Evolutionary conservation across 2,888 invertebrate genomes (phyloP).

Genomic region (Pycnomerus fuliginosus): DNA sequence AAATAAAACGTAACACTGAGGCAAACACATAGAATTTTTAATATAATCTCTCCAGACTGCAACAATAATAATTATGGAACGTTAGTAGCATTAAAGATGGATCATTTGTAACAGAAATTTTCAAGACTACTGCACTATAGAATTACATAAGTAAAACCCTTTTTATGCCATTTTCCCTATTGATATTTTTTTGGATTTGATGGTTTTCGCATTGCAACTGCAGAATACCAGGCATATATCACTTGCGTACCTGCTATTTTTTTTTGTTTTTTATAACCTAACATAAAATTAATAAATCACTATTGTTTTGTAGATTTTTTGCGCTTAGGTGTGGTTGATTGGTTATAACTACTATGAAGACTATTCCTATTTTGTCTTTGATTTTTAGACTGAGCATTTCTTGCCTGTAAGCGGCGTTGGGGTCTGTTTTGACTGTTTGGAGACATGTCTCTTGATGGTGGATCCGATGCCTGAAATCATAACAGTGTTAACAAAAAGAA

Average conservation of each 20-base stretch:
- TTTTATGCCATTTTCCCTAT: slow-evolving; percentile 15
- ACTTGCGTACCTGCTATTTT: slow-evolving; percentile 17
- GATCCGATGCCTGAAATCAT: slow-evolving; percentile 45
- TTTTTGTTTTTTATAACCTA: slow-evolving; percentile 7
- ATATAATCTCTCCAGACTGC: slow-evolving; percentile 14
- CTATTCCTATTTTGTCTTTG: slow-evolving; percentile 29
- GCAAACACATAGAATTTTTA: slow-evolving; percentile 14
- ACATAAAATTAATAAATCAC: slow-evolving; percentile 19
- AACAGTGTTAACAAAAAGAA: slow-evolving; percentile 1
- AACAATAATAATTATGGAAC: slow-evolving; percentile 11
- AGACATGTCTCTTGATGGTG: slow-evolving; percentile 49
- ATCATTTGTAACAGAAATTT: slow-evolving; percentile 12
- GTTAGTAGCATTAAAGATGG: slow-evolving; percentile 14
- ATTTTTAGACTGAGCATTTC: slow-evolving; percentile 23
- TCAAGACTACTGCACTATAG: slow-evolving; percentile 9
- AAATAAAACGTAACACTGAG: slow-evolving; percentile 16
- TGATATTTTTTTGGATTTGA: slow-evolving; percentile 14
- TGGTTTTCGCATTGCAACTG: slow-evolving; percentile 18
- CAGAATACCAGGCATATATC: slow-evolving; percentile 22
- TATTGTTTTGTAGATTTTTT: slow-evolving; percentile 40
- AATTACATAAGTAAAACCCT: slow-evolving; percentile 12
- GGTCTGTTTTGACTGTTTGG: slow-evolving; percentile 38
- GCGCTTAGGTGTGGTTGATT: slow-evolving; percentile 34
- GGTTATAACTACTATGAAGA: slow-evolving; percentile 31
- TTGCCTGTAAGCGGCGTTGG: slow-evolving; percentile 30